Conservation (phyloP, 2,888 invertebrate species). For the Drosophila lacicola region DNA sequence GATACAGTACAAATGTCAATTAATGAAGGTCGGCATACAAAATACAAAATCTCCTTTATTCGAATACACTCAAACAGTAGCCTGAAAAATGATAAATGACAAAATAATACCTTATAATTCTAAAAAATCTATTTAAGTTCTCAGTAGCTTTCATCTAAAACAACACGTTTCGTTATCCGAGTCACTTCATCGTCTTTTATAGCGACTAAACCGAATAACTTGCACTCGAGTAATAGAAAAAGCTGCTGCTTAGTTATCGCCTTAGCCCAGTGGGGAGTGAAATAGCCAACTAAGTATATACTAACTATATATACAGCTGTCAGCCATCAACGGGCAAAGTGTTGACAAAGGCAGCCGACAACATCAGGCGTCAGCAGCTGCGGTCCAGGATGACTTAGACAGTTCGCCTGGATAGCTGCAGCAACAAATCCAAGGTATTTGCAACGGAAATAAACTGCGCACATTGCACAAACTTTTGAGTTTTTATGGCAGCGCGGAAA, state of each 20-base stretch:
- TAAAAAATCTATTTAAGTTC: neutral
- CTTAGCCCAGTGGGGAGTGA: slow-evolving; percentile 26
- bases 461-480: slow-evolving; percentile 75
- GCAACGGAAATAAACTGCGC: slow-evolving; percentile 80
- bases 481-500: slow-evolving; percentile 69
- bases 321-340: slow-evolving; percentile 74
- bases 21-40: slow-evolving; percentile 26
- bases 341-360: slow-evolving; percentile 79
- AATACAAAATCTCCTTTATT: neutral
- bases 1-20: slow-evolving; percentile 27
- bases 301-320: slow-evolving; percentile 61
- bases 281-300: slow-evolving; percentile 41
- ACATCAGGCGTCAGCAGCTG: slow-evolving; percentile 80
- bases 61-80: slow-evolving; percentile 24
- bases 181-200: slow-evolving; percentile 37
- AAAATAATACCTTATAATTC: neutral
- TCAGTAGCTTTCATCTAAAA: slow-evolving; percentile 3
- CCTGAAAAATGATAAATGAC: slow-evolving; percentile 35
- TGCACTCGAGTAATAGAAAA: slow-evolving; percentile 2
- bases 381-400: slow-evolving; percentile 57
- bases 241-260: neutral
- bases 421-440: slow-evolving; percentile 76
- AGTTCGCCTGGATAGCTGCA: slow-evolving; percentile 1
- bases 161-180: slow-evolving; percentile 50
- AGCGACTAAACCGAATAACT: slow-evolving; percentile 25